A percentile compares a stretch with the other conserved stretches of the same genome.
These are phyloP conservation scores for Brachynemurus nebulosus DNA, from an alignment of 2,888 invertebrate genomes.

Conservation along the genomic window DNA sequence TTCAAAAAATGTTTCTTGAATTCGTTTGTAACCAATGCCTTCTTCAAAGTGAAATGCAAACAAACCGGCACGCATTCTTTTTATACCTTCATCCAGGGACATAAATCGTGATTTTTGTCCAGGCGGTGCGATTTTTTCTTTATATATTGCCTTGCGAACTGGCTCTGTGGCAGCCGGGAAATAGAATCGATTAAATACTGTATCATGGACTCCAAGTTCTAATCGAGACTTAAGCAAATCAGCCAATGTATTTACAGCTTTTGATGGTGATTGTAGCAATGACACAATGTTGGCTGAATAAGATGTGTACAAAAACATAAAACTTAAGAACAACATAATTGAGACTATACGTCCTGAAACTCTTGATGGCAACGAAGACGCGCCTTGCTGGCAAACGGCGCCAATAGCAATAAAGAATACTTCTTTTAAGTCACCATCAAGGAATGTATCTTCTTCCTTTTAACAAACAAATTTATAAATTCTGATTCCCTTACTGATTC, in stretches of 20 bases:
- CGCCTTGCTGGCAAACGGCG: constrained; percentile 45
- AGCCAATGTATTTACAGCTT: constrained; percentile 45
- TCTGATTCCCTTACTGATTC: background rate
- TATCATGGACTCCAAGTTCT: constrained; percentile 51
- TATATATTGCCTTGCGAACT: constrained; percentile 44
- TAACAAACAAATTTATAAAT: background rate
- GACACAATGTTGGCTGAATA: constrained; percentile 67
- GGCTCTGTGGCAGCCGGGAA: constrained; percentile 43
- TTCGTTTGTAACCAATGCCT: constrained; percentile 53
- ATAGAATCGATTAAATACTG: constrained; percentile 53
- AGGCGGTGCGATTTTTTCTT: constrained; percentile 46
- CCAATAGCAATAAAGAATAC: constrained; percentile 40
- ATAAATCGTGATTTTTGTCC: constrained; percentile 43
- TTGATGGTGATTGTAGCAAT: constrained; percentile 55
- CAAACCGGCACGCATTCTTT: constrained; percentile 42
- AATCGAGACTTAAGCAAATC: constrained; percentile 52
- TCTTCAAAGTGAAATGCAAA: constrained; percentile 62
- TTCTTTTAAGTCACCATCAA: constrained; percentile 32
- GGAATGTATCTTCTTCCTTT: constrained; percentile 10
- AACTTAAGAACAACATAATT: constrained; percentile 44
- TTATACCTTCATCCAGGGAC: constrained; percentile 46
- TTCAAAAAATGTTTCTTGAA: constrained; percentile 52
- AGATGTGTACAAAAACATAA: constrained; percentile 59
- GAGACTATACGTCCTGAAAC: constrained; percentile 41
- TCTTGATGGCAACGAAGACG: constrained; percentile 35